These are phyloP conservation scores for Teleogryllus occipitalis DNA, from an alignment of 1,140 invertebrate species.

Conservation along the genomic window DNA sequence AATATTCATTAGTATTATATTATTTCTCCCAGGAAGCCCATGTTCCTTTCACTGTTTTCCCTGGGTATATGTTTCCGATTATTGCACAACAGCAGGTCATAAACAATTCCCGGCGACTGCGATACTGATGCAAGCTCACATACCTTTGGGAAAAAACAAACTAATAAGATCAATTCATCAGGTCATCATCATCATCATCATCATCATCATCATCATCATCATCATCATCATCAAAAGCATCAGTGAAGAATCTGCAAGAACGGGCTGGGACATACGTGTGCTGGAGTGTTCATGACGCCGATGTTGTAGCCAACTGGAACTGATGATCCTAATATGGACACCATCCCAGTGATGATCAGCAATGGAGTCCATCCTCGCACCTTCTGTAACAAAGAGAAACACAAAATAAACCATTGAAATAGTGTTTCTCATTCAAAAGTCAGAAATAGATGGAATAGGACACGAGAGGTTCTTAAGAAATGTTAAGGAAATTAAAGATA, in stretches of 20 bases:
- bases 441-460: neutral
- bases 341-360: conserved; percentile 49
- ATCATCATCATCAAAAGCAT: neutral
- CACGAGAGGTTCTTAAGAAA: no score
- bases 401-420: neutral
- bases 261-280: conserved; percentile 46
- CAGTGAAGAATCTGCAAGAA: neutral
- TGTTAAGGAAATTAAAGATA: no score
- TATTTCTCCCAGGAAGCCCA: neutral
- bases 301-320: conserved; percentile 83
- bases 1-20: neutral
- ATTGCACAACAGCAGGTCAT: no score
- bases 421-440: neutral
- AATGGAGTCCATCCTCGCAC: conserved; percentile 42
- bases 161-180: neutral
- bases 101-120: neutral
- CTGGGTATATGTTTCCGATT: neutral
- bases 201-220: neutral
- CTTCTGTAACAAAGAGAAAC: conserved; percentile 16
- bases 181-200: neutral
- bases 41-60: neutral
- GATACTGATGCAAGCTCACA: neutral
- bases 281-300: conserved; percentile 79
- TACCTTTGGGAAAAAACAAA: neutral
- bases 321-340: conserved; percentile 69